Percentiles rank a stretch among this genome's conserved stretches.
These are phyloP conservation scores for Leptinotarsa defecta DNA, from an alignment of 1,140 invertebrate species.

Conservation along the genomic window DNA sequence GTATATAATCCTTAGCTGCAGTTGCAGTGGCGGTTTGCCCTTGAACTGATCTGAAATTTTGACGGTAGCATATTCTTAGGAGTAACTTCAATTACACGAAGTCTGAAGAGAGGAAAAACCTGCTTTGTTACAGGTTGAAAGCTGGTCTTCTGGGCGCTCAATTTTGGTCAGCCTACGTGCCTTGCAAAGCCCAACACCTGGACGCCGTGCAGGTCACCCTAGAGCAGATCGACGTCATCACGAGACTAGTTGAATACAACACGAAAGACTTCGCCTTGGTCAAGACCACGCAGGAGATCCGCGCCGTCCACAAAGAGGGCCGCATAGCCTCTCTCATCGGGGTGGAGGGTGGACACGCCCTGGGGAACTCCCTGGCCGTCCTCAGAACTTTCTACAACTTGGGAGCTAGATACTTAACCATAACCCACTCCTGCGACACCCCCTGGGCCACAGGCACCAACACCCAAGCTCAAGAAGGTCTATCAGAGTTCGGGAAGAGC, in stretches of 20 bases:
- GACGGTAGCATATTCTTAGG: no score
- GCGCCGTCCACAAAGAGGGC: slow-evolving; percentile 74
- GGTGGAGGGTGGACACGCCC: slow-evolving; percentile 75
- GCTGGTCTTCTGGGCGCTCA: slow-evolving; percentile 83
- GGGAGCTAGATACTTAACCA: slow-evolving; percentile 72
- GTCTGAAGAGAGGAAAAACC: no score
- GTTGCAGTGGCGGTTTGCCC: no score
- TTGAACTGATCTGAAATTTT: no score
- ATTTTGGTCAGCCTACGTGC: slow-evolving; percentile 82
- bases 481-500: slow-evolving; percentile 70
- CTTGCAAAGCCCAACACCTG: slow-evolving; percentile 78
- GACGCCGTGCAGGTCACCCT: slow-evolving; percentile 85
- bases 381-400: slow-evolving; percentile 72
- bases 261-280: slow-evolving; percentile 72
- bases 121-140: slow-evolving; percentile 62
- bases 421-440: slow-evolving; percentile 76
- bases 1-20: no score
- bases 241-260: slow-evolving; percentile 80
- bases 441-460: slow-evolving; percentile 85
- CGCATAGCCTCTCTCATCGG: slow-evolving; percentile 76
- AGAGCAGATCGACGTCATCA: slow-evolving; percentile 88
- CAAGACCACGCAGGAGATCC: slow-evolving; percentile 72
- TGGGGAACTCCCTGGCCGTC: slow-evolving; percentile 70
- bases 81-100: no score
- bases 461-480: slow-evolving; percentile 64